Evolutionary conservation across 2,888 invertebrate genomes (phyloP).

Genomic region (Leptopilina syphax): DNA sequence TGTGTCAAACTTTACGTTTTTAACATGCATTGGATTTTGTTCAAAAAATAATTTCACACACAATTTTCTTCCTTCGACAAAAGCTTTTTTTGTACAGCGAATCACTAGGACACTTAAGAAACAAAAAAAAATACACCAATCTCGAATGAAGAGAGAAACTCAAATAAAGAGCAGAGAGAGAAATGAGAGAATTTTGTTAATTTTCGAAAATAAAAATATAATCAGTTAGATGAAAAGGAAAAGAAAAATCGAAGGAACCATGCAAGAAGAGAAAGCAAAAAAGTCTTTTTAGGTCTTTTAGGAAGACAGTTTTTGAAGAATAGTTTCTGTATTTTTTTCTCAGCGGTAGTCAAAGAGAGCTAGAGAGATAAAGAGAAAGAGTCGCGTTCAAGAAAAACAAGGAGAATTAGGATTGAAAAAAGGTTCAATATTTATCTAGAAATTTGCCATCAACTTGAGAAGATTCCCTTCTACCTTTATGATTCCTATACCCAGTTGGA

Average conservation of each 20-base stretch:
- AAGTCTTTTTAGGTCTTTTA: background rate
- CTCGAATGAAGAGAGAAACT: slow-evolving; percentile 8
- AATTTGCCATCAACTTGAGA: slow-evolving; percentile 42
- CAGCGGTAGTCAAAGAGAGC: background rate
- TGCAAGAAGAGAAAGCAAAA: slow-evolving; percentile 21
- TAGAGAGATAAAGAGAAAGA: background rate
- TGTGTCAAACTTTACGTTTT: background rate
- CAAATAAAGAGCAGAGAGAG: background rate
- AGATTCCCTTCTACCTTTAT: slow-evolving; percentile 66
- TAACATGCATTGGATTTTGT: background rate
- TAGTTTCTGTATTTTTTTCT: background rate
- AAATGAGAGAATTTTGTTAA: background rate
- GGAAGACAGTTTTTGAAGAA: background rate
- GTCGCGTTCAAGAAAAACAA: background rate
- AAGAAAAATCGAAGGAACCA: slow-evolving; percentile 4
- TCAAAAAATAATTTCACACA: slow-evolving; percentile 39
- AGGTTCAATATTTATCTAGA: background rate
- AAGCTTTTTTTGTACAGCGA: slow-evolving; percentile 30
- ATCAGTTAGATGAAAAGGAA: background rate
- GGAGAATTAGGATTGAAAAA: slow-evolving; percentile 11
- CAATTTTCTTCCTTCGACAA: background rate
- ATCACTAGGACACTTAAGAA: slow-evolving; percentile 19
- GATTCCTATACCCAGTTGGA: slow-evolving; percentile 80
- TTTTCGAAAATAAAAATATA: slow-evolving; percentile 16
- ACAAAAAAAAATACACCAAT: slow-evolving; percentile 11